A percentile compares a stretch with the other conserved stretches of the same genome.
Evolutionary conservation across 2,888 invertebrate species (phyloP).

Genomic region (Amaurobius ferox): DNA sequence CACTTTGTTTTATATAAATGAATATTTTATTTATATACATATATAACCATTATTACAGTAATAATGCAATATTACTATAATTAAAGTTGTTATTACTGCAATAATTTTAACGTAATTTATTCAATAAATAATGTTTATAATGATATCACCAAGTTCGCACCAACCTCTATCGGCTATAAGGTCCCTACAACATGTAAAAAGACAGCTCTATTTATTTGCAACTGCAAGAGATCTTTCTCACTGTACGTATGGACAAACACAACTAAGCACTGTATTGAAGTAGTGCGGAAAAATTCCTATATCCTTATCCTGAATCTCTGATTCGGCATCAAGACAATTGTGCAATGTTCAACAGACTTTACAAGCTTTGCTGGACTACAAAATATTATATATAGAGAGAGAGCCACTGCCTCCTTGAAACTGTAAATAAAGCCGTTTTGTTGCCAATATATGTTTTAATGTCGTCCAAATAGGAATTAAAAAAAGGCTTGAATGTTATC

Average conservation of each 20-base stretch:
- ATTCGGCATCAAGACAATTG: constrained; percentile 12
- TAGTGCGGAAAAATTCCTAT: constrained; percentile 11
- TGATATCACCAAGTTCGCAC: no score
- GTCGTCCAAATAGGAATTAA: constrained; percentile 61
- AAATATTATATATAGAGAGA: constrained; percentile 7
- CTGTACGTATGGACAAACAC: constrained; percentile 17
- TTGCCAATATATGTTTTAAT: constrained; percentile 49
- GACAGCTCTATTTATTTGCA: background rate
- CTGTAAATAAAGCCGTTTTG: constrained; percentile 15
- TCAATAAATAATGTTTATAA: no score
- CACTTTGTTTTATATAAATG: no score
- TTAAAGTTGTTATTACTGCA: no score
- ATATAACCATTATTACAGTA: no score
- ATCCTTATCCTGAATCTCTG: background rate
- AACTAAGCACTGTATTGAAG: background rate
- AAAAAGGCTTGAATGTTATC: constrained; percentile 51
- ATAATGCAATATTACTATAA: no score
- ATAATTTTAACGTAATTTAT: no score
- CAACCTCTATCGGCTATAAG: background rate
- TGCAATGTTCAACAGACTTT: constrained; percentile 14
- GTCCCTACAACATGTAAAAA: background rate
- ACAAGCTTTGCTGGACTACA: constrained; percentile 3
- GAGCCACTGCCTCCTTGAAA: constrained; percentile 15
- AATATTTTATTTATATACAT: no score
- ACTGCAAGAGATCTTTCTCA: background rate